phyloP scores from a whole-genome alignment of 2,888 invertebrate species.

The Agrotis ipsilon region DNA sequence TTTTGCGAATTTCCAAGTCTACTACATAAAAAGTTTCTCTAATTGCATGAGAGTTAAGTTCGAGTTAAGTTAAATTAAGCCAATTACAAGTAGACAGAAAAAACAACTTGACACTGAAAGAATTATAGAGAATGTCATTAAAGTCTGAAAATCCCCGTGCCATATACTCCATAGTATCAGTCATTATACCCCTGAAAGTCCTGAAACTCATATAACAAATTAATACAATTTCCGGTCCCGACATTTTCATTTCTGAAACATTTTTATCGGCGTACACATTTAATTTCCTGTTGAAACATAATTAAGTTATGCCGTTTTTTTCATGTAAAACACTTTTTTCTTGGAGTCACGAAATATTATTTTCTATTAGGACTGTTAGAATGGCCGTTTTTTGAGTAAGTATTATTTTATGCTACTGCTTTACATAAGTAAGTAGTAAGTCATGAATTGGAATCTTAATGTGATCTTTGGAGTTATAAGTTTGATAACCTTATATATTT shows the following conservation, averaged over 20 bases:
- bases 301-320: conserved; percentile 71
- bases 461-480: conserved; percentile 46
- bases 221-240: conserved; percentile 67
- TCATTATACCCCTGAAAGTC: conserved; percentile 41
- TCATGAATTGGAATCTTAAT: conserved; percentile 58
- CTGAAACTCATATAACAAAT: conserved; percentile 60
- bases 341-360: conserved; percentile 68
- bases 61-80: neutral
- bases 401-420: conserved; percentile 64
- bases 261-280: conserved; percentile 69
- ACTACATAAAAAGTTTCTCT: too few species aligned
- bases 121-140: neutral
- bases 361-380: conserved; percentile 58
- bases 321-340: conserved; percentile 67
- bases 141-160: neutral
- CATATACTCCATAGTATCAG: conserved; percentile 7
- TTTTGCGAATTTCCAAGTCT: too few species aligned
- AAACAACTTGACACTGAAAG: neutral
- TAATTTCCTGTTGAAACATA: conserved; percentile 82
- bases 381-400: conserved; percentile 47
- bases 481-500: conserved; percentile 42
- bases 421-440: conserved; percentile 57
- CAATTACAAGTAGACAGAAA: neutral
- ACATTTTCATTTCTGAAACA: conserved; percentile 68
- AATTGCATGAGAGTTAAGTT: neutral